Evolutionary conservation across 2,888 invertebrate species (phyloP).

Genomic region (Allolobophora icterica): DNA sequence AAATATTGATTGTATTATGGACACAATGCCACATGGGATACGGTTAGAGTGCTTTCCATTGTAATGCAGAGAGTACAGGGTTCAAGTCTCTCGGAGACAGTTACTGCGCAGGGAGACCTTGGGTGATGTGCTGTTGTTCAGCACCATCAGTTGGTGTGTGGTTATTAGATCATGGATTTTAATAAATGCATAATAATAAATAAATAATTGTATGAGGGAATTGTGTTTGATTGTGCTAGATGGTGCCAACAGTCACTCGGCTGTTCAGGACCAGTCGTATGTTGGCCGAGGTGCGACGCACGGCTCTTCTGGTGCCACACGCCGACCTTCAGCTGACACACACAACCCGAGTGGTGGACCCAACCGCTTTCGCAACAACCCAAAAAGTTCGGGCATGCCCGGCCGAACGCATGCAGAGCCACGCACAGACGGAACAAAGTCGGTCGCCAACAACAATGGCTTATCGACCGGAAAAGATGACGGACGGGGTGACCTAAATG

Average conservation of each 20-base stretch:
- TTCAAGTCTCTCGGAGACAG: too few relatives aligned
- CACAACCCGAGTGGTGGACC: neutral
- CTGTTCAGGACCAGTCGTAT: neutral
- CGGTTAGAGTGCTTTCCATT: too few relatives aligned
- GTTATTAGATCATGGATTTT: too few relatives aligned
- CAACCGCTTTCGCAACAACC: constrained; percentile 22
- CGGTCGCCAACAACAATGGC: neutral
- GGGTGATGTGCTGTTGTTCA: too few relatives aligned
- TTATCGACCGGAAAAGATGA: neutral
- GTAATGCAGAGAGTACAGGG: too few relatives aligned
- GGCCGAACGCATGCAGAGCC: neutral
- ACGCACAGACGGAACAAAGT: neutral
- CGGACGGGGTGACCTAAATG: neutral
- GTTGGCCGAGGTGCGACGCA: neutral
- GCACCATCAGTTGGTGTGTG: too few relatives aligned
- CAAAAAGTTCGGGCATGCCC: neutral
- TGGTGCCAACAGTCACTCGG: constrained; percentile 17
- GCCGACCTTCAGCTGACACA: neutral
- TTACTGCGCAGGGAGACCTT: too few relatives aligned
- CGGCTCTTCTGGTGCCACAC: neutral
- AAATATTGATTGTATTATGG: too few relatives aligned
- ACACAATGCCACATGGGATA: too few relatives aligned
- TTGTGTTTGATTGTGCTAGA: neutral
- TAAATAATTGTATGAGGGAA: too few relatives aligned
- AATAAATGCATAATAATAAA: too few relatives aligned